Percentiles rank a stretch among this genome's conserved stretches.
Conservation (phyloP, 2,888 invertebrate species). For the Coleophora flavipennella region DNA sequence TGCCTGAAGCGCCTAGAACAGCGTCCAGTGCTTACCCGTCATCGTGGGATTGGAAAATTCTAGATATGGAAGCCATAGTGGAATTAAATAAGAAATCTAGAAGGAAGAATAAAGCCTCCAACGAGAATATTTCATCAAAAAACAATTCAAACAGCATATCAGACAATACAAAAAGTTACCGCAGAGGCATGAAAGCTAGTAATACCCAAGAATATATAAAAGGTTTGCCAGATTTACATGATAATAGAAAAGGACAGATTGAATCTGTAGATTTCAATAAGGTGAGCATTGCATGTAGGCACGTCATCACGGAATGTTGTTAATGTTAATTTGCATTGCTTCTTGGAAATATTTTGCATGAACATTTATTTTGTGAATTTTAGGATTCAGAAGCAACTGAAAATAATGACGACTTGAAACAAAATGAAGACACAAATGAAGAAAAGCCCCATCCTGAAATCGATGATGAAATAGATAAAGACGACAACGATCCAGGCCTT, state of each 20-base stretch:
- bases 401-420: slow-evolving; percentile 7
- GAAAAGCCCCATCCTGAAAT: not conserved
- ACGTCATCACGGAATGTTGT: slow-evolving; percentile 32
- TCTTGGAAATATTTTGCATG: slow-evolving; percentile 59
- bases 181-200: slow-evolving; percentile 50
- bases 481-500: slow-evolving; percentile 14
- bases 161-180: slow-evolving; percentile 40
- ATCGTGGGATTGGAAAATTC: slow-evolving; percentile 81
- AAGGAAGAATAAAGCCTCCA: slow-evolving; percentile 52
- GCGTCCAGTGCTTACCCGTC: slow-evolving; percentile 79
- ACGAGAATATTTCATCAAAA: slow-evolving; percentile 62
- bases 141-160: slow-evolving; percentile 55
- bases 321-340: slow-evolving; percentile 58
- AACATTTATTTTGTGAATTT: slow-evolving; percentile 50
- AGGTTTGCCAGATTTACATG: slow-evolving; percentile 56
- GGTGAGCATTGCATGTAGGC: slow-evolving; percentile 49
- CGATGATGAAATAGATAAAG: slow-evolving; percentile 2
- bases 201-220: slow-evolving; percentile 60
- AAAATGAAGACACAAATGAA: not conserved
- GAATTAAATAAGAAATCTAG: slow-evolving; percentile 55
- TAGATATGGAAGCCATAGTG: slow-evolving; percentile 65
- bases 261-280: slow-evolving; percentile 32
- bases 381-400: slow-evolving; percentile 42
- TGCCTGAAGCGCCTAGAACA: slow-evolving; percentile 88
- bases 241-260: slow-evolving; percentile 23